phyloP scores from a whole-genome alignment of 1,140 invertebrate genomes.

The Plodia interpunctella region DNA sequence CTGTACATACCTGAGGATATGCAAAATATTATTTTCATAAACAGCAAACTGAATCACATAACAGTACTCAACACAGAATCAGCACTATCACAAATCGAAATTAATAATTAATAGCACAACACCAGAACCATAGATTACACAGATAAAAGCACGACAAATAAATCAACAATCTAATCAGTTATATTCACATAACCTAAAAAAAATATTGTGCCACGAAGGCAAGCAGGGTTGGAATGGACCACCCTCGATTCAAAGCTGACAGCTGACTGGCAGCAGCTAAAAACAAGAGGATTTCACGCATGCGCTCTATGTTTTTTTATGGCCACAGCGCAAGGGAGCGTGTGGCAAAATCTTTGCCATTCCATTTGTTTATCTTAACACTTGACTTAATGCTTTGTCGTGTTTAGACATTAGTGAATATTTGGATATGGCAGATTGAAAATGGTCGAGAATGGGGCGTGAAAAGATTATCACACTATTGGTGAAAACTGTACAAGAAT shows the following conservation, averaged over 20 bases:
- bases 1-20: too few species aligned
- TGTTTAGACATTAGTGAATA: not conserved
- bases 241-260: slow-evolving; percentile 32
- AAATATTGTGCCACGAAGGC: slow-evolving; percentile 10
- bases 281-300: slow-evolving; percentile 29
- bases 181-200: slow-evolving; percentile 12
- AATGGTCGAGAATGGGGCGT: too few species aligned
- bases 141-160: not conserved
- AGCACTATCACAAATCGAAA: not conserved
- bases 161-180: not conserved
- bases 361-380: not conserved
- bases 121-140: not conserved
- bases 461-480: too few species aligned
- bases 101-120: not conserved
- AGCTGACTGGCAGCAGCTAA: slow-evolving; percentile 48
- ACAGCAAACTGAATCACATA: too few species aligned
- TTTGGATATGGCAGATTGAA: not conserved
- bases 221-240: slow-evolving; percentile 18
- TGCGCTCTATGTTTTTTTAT: slow-evolving; percentile 23
- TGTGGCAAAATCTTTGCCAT: not conserved
- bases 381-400: not conserved
- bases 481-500: too few species aligned
- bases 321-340: not conserved
- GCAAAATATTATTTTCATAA: too few species aligned
- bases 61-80: not conserved